Evolutionary conservation across 2,113 vertebrate species (phyloP).

Genomic region (Tonatia bakeri): DNA sequence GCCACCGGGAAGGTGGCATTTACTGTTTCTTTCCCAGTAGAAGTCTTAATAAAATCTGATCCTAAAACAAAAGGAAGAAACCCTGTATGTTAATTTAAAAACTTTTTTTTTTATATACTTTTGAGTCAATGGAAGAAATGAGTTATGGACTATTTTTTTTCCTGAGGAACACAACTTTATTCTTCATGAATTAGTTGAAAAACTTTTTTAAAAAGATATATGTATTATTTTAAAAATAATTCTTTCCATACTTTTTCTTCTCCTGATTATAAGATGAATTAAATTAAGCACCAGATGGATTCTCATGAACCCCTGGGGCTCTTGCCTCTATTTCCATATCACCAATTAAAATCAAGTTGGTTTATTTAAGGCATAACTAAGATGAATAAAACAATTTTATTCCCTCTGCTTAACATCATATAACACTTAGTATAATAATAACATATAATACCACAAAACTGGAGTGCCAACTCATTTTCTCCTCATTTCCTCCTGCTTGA

Average conservation of each 20-base stretch:
- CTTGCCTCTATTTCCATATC: not conserved
- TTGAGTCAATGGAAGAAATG: conserved; percentile 30
- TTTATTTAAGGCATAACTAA: conserved; percentile 39
- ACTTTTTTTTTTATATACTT: conserved; percentile 19
- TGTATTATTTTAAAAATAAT: conserved; percentile 38
- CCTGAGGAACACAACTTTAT: not conserved
- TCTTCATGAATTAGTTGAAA: conserved; percentile 32
- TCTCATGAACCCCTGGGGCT: not conserved
- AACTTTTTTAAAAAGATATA: not conserved
- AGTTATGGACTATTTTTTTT: not conserved
- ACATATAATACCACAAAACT: not conserved
- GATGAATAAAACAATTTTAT: conserved; percentile 44
- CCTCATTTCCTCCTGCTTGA: not conserved
- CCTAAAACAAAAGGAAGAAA: conserved; percentile 81
- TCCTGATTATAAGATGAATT: not conserved
- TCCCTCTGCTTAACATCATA: not conserved
- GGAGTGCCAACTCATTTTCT: not conserved
- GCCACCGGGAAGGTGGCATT: conserved; percentile 95
- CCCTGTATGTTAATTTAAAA: conserved; percentile 37
- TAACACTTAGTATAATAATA: not conserved
- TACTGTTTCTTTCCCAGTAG: conserved; percentile 95
- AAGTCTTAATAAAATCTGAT: conserved; percentile 98
- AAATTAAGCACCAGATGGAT: not conserved
- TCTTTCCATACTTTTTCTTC: not conserved
- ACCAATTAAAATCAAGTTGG: conserved; percentile 46